Base-by-base conservation (phyloP, 1,140 invertebrate species). In the Drosophila auraria region DNA sequence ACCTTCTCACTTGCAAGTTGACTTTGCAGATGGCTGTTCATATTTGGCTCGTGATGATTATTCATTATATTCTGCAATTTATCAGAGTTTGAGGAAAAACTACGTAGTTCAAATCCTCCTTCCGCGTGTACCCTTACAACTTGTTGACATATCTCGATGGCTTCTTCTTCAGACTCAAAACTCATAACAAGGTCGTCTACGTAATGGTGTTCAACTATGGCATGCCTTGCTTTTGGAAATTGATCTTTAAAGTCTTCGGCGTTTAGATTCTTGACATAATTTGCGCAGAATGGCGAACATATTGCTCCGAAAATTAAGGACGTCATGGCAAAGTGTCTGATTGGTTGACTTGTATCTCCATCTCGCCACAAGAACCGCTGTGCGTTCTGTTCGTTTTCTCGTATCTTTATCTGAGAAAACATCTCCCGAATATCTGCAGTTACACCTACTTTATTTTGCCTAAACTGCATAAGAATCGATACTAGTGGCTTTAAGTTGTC, bases 121-220 rank as follows among this genome's bases (percentile, higher is more conserved):
- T 38, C 7, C 11, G 9, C 11, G 42, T 54, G 61, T 11, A 40
- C 44, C 17, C 36, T 12, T 5, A 66, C n/a, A n/a, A 65, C 45
- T 17, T 65, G 20, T 33, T 65, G 15, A 23, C 42, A 66, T 9
- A 58, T 58, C 7, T 45, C 15, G 3, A 40, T 58, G 5, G 12
- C 53, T 12, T 66, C 53, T 36, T 57, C 15, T 17, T 66, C 63
- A n/a, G 30, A 47, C n/a, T 17, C 17, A 23, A 66, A 49, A 38
- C 64, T 59, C 15, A 66, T 66, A 5, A 59, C 64, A 12, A 66
- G 8, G 14, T 59, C 54, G 25, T 66, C 25, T 14, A 59, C 54
- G 11, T 17, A 59, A 20, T 59, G 23, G 15, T 56, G 25, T 44
- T 59, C 25, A 44, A 11, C 11, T 17, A 53, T 33, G 9, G 50